phyloP scores from a whole-genome alignment of 2,888 invertebrate species.

The Lordiphosa fenestrarum region DNA sequence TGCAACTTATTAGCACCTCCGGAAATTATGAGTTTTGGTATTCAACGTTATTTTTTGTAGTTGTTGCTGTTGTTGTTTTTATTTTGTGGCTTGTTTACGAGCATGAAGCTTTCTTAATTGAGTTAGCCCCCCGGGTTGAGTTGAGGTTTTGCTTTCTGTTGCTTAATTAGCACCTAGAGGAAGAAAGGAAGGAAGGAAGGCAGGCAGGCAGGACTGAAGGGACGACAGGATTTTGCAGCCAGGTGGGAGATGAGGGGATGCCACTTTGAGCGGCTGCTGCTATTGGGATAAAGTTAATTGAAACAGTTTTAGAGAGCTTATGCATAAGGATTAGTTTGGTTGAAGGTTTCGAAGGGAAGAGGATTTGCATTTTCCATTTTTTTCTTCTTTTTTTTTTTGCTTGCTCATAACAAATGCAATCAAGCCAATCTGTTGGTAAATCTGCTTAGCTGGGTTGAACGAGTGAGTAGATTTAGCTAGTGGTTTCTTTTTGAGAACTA shows the following conservation, averaged over 20 bases:
- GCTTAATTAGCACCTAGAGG: conserved; percentile 57
- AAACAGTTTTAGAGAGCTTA: conserved; percentile 37
- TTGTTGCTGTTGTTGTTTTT: conserved; percentile 4
- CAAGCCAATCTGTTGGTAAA: too few relatives aligned
- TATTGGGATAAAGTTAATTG: conserved; percentile 49
- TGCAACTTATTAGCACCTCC: conserved; percentile 74
- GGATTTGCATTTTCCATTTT: too few relatives aligned
- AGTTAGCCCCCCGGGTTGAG: conserved; percentile 42
- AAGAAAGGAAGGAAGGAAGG: conserved; percentile 26
- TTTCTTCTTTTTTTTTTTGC: too few relatives aligned
- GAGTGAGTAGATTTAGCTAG: too few relatives aligned
- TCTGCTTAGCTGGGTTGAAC: too few relatives aligned
- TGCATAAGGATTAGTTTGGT: not conserved
- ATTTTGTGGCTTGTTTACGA: conserved; percentile 57
- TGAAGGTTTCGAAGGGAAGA: not conserved
- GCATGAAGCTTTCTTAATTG: conserved; percentile 48
- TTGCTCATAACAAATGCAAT: too few relatives aligned
- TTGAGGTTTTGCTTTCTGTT: conserved; percentile 42
- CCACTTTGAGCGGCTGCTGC: conserved; percentile 11
- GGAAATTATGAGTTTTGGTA: conserved; percentile 67
- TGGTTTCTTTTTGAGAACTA: too few relatives aligned
- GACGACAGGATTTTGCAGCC: conserved; percentile 21
- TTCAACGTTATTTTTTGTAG: conserved; percentile 17
- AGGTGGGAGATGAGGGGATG: conserved; percentile 3
- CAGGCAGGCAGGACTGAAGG: too few relatives aligned